phyloP scores from a whole-genome alignment of 2,888 invertebrate species.

The Platycheirus albimanus region DNA sequence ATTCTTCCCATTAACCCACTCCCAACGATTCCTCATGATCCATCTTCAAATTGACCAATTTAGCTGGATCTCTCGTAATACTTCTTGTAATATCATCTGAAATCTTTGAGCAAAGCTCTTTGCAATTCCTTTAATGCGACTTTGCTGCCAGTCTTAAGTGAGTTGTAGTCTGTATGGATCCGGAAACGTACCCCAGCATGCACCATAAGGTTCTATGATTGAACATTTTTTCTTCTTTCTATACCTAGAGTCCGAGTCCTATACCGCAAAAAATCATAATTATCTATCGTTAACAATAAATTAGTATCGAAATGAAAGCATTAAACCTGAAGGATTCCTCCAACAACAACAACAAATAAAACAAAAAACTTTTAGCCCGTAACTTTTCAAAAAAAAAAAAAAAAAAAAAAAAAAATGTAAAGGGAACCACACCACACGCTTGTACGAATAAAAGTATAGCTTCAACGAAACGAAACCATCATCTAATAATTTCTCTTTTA shows the following conservation, averaged over 20 bases:
- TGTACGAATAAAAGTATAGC: neutral
- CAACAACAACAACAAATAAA: neutral
- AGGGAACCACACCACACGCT: neutral
- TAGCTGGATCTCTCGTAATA: constrained; percentile 32
- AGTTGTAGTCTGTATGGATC: constrained; percentile 9
- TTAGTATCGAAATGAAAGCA: constrained; percentile 73
- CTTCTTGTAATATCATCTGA: neutral
- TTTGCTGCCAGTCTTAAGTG: constrained; percentile 51
- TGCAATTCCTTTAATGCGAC: constrained; percentile 65
- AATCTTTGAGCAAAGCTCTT: neutral
- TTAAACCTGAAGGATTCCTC: constrained; percentile 55
- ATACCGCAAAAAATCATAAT: constrained; percentile 64
- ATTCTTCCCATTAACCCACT: too few species aligned
- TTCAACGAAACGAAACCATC: constrained; percentile 63
- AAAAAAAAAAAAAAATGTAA: constrained; percentile 1
- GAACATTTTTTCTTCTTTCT: constrained; percentile 16
- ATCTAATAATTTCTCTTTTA: constrained; percentile 75
- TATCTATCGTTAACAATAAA: constrained; percentile 74
- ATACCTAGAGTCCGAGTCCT: neutral
- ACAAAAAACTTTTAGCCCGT: too few species aligned
- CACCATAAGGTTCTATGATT: constrained; percentile 55
- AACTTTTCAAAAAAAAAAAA: constrained; percentile 3
- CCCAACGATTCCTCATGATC: too few species aligned
- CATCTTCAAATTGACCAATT: constrained; percentile 54
- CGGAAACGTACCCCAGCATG: constrained; percentile 14